Evolutionary conservation across 2,113 vertebrate genomes (phyloP), one percentile per base, ranked within the genome.

Genomic region (Gavia stellata): DNA sequence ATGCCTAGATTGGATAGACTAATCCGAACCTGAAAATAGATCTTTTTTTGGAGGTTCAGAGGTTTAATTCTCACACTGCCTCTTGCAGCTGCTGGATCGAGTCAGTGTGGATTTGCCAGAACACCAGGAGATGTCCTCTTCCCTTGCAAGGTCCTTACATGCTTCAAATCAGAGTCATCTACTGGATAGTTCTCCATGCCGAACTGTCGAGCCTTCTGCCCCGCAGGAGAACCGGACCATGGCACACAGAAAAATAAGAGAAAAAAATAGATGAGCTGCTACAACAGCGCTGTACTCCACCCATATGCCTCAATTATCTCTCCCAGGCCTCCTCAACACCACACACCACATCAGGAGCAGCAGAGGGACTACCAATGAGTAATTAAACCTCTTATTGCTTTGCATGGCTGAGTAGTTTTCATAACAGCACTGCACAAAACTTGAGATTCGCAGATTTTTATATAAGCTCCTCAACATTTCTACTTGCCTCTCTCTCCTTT

Each of bases 301-400:
- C 89, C 97, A 83, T 85, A 95, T 78, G 91, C 91, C 96, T 97
- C 95, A 96, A 96, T 96, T 97, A 95, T 96, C 95, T 95, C 85
- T 96, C 94, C 90, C 71, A 96, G 94, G 90, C 92, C 95, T 94
- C 93, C 1, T 19, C 92, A 97, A 91, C 88, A 88, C 95, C 96
- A 95, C 96, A 56, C 52, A 0, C 87, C 95, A 86, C 90, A 93
- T 95, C 91, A 78, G 93, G 88, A 96, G 90, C 81, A 95, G 71
- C 88, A 71, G 28, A 93, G 91, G 91, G 82, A 70, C 85, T 85
- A 55, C 67, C 90, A 74, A 81, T 45, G 74, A 97, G 58, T 94
- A 92, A 90, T 65, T 88, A 96, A 93, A 92, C 88, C 88, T 81
- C 45, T 70, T 65, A 66, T 87, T 96, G 75, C 77, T 97, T 96